A percentile compares a stretch with the other conserved stretches of the same genome.
phyloP scores from a whole-genome alignment of 2,113 vertebrate species.

The Barbus barbus region DNA sequence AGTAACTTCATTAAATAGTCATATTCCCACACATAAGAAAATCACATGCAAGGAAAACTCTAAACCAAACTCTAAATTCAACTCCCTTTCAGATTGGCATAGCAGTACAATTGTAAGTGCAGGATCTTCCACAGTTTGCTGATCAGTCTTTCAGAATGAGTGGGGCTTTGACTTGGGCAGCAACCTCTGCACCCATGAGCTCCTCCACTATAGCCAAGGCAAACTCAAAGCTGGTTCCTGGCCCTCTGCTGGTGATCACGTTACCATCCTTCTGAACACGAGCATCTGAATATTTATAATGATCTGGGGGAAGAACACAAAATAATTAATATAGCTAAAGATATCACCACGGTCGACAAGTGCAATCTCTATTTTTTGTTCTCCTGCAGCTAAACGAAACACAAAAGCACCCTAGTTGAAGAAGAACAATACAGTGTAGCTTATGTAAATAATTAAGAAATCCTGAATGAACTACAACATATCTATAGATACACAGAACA shows the following conservation, averaged over 20 bases:
- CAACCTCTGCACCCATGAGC: conserved; percentile 85
- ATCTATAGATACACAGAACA: neutral
- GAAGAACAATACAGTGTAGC: neutral
- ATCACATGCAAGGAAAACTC: no score
- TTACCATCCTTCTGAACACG: conserved; percentile 91
- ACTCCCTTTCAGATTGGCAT: conserved; percentile 1
- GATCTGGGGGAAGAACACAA: conserved; percentile 73
- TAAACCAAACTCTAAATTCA: no score
- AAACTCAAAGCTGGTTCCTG: conserved; percentile 97
- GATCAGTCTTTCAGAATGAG: conserved; percentile 85
- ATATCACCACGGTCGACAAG: neutral
- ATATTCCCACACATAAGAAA: neutral
- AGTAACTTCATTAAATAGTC: neutral
- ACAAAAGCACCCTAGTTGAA: neutral
- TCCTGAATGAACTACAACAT: neutral
- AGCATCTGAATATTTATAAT: conserved; percentile 92
- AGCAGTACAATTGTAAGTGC: conserved; percentile 20
- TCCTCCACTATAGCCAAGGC: conserved; percentile 88
- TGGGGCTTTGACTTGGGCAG: conserved; percentile 86
- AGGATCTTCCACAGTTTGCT: neutral
- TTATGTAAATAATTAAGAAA: neutral
- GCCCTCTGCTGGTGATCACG: conserved; percentile 94
- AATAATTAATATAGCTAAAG: conserved; percentile 2
- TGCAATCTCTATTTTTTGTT: conserved; percentile 25
- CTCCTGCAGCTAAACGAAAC: neutral